These are phyloP conservation scores for Pyrrhosoma nymphula DNA, from an alignment of 2,888 invertebrate species.

Conservation along the genomic window DNA sequence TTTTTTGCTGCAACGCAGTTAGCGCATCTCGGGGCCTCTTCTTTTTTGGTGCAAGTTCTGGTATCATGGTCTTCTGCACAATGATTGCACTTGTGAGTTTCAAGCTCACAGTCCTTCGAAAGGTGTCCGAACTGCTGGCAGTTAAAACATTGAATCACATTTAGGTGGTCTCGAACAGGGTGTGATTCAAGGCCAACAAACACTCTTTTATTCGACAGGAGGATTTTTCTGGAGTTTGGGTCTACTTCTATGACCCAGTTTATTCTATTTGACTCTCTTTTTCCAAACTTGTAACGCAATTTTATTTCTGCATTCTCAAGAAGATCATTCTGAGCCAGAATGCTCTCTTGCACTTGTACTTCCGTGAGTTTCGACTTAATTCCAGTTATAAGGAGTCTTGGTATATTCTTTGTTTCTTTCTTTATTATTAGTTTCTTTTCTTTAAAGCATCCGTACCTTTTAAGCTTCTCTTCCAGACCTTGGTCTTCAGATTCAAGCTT, in stretches of 20 bases:
- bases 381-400: background rate
- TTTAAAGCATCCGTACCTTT: background rate
- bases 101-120: background rate
- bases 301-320: background rate
- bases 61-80: background rate
- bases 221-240: background rate
- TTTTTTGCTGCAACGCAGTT: background rate
- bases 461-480: background rate
- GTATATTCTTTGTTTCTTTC: background rate
- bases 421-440: background rate
- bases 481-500: background rate
- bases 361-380: background rate
- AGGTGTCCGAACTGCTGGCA: background rate
- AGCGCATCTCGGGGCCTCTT: background rate
- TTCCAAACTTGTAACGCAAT: background rate
- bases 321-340: background rate
- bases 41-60: background rate
- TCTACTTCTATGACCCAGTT: background rate
- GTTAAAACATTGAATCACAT: background rate
- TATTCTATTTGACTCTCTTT: background rate
- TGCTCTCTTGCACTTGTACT: background rate
- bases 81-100: background rate
- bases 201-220: background rate
- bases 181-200: background rate
- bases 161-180: background rate